Evolutionary conservation across 2,797 vertebrate genomes (phyloP), one percentile per base, ranked within the genome.

Genomic region (Coendou prehensilis): DNA sequence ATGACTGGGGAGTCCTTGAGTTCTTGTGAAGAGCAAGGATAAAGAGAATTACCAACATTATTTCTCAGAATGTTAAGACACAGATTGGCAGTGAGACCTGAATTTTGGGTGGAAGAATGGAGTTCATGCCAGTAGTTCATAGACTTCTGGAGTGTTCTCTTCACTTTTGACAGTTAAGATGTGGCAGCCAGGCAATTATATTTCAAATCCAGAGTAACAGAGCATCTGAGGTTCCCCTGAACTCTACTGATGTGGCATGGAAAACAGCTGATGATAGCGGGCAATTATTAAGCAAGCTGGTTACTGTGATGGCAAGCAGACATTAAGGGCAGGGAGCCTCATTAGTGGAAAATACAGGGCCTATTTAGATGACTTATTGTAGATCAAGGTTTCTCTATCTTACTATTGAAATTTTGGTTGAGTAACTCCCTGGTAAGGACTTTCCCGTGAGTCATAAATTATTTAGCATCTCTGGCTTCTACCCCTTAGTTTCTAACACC

Each of bases 231-330:
- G 7, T 73, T 91, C 75, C 15, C 52, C 64, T 87, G 47, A 17
- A 30, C 75, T 47, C 18, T 52, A 14, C 45, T n/a, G 5, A 56
- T 57, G 33, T 1, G 50, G 13, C 9, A 14, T 37, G 30, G 30
- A 91, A 52, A 7, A 17, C 4, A 41, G 41, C 2, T 6, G 50
- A 50, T 59, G 41, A 64, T 3, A 69, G n/a, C 64, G 20, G 64
- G 15, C 33, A 69, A 33, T 2, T 69, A 69, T 8, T 37, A 18
- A 69, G 64, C 15, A 41, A 71, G 9, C 30, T 4, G 23, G 26
- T 17, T 67, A 11, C 37, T 28, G 1, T 13, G 17, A 64, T 1
- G 6, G 28, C 23, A 8, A 23, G 50, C 0, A 5, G 23, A 73
- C 4, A 33, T 41, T 26, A 45, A 82, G 85, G 54, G 13, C 28